These are phyloP conservation scores for Sapajus apella DNA, from an alignment of 2,113 vertebrate genomes.

Conservation along the genomic window DNA sequence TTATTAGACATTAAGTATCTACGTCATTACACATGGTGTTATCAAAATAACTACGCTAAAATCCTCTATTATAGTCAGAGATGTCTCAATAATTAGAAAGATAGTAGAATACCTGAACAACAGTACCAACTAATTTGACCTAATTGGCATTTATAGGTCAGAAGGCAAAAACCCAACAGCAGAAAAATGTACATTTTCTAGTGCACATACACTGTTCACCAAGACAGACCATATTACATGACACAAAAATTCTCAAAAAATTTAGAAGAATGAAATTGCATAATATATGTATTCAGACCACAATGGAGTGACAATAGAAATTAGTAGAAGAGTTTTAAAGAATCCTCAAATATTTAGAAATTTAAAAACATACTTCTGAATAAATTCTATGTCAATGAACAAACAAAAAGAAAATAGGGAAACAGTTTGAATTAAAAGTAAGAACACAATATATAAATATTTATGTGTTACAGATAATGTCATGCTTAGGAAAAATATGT, in stretches of 20 bases:
- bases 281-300: not conserved
- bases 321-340: not conserved
- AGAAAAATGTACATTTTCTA: not conserved
- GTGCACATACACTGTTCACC: not conserved
- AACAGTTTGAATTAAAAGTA: not conserved
- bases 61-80: not conserved
- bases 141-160: not conserved
- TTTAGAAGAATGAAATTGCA: not conserved
- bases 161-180: not conserved
- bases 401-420: not conserved
- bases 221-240: not conserved
- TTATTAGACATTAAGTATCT: constrained; percentile 51
- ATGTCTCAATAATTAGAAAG: not conserved
- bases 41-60: not conserved
- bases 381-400: not conserved
- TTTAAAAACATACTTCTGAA: not conserved
- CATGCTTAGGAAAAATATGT: not conserved
- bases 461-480: not conserved
- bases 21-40: not conserved
- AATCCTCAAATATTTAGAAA: not conserved
- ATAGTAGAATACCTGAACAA: not conserved
- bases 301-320: not conserved
- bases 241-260: not conserved
- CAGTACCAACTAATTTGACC: not conserved
- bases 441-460: not conserved